Evolutionary conservation across 2,113 vertebrate species (phyloP).

Genomic region (Callospermophilus lateralis): DNA sequence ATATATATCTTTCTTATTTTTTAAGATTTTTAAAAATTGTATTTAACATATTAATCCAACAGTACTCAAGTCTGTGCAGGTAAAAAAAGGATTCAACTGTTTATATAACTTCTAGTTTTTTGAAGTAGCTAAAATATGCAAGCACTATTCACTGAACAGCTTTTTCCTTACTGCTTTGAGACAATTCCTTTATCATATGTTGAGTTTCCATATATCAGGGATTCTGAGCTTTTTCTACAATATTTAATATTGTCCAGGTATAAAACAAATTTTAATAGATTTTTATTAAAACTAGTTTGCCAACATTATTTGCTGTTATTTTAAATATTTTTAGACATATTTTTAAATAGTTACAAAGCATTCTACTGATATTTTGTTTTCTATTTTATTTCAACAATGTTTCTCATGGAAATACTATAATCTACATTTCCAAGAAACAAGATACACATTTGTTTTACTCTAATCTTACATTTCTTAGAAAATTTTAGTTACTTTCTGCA

Average conservation of each 20-base stretch:
- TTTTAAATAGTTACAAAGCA: background rate
- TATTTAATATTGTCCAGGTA: background rate
- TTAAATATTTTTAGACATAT: background rate
- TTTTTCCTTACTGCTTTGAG: background rate
- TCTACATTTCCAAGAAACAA: background rate
- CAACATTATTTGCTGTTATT: background rate
- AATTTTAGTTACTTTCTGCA: background rate
- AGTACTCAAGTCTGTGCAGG: background rate
- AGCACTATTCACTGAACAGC: background rate
- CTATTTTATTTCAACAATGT: background rate
- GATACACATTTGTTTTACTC: background rate
- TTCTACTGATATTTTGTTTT: background rate
- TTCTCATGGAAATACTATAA: background rate
- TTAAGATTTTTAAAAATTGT: background rate
- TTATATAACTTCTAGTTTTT: background rate
- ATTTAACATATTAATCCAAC: background rate
- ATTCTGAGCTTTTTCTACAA: background rate
- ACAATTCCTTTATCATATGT: background rate
- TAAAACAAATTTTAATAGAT: background rate
- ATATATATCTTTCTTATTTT: background rate
- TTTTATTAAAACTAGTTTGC: background rate
- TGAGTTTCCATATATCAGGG: background rate
- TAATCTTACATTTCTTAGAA: background rate
- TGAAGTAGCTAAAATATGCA: background rate
- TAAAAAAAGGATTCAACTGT: no score